Percentiles rank a stretch among this genome's conserved stretches.
Conservation (phyloP, 2,113 vertebrate genomes). For the Anolis carolinensis region DNA sequence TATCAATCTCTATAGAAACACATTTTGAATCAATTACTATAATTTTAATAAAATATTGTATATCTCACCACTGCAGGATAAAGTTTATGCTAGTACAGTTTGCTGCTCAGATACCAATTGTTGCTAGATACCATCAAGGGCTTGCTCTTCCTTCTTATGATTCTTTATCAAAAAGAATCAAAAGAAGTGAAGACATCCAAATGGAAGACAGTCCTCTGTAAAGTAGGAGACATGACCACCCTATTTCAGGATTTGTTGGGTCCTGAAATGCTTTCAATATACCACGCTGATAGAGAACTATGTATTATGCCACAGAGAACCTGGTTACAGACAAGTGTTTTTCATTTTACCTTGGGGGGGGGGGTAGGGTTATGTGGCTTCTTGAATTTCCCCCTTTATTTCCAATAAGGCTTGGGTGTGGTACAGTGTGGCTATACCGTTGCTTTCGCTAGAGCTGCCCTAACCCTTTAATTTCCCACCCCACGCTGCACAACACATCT, state of each 20-base stretch:
- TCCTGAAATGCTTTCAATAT: constrained; percentile 32
- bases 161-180: background rate
- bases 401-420: background rate
- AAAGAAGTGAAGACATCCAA: background rate
- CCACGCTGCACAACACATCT: constrained; percentile 41
- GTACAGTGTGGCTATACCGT: background rate
- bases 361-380: constrained; percentile 27
- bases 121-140: background rate
- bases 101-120: background rate
- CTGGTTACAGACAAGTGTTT: constrained; percentile 53
- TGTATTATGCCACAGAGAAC: constrained; percentile 41
- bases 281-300: constrained; percentile 31
- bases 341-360: constrained; percentile 45
- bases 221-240: background rate
- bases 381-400: background rate
- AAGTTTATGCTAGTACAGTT: background rate
- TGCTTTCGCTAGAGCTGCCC: background rate
- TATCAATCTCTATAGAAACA: no score
- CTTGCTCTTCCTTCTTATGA: background rate
- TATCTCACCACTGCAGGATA: background rate
- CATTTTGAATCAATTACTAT: background rate
- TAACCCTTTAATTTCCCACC: constrained; percentile 54
- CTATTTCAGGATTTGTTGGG: constrained; percentile 19
- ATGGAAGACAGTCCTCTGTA: background rate
- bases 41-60: background rate